Evolutionary conservation across 2,113 vertebrate species (phyloP).

Genomic region (Bothrops jararaca): DNA sequence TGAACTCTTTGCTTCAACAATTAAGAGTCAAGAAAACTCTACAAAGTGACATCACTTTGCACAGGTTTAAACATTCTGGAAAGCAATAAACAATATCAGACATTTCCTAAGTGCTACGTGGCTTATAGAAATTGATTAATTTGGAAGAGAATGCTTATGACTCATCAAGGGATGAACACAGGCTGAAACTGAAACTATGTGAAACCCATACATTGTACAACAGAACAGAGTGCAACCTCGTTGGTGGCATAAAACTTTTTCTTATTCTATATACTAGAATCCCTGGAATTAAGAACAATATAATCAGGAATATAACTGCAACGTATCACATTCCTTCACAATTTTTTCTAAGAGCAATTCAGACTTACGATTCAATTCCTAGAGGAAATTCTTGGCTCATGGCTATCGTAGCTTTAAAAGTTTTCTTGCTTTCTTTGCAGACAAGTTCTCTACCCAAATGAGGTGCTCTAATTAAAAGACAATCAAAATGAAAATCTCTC

Average conservation of each 20-base stretch:
- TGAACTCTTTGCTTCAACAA: background rate
- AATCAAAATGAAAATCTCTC: constrained; percentile 16
- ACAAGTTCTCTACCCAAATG: constrained; percentile 94
- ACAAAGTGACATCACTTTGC: background rate
- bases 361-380: constrained; percentile 93
- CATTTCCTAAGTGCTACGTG: background rate
- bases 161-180: background rate
- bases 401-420: constrained; percentile 97
- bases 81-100: background rate
- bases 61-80: background rate
- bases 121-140: background rate
- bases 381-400: constrained; percentile 99
- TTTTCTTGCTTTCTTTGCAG: constrained; percentile 99
- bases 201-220: background rate
- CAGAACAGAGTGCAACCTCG: background rate
- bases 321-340: fast-evolving
- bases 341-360: fast-evolving
- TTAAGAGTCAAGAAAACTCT: background rate
- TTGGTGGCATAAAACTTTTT: background rate
- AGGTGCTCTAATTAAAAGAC: constrained; percentile 80
- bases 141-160: background rate
- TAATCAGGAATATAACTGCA: background rate
- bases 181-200: background rate
- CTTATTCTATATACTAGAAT: background rate
- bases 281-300: background rate